Percentiles rank a stretch among this genome's conserved stretches.
Evolutionary conservation across 1,140 invertebrate genomes (phyloP).

Genomic region (Himalopsyche phryganea): DNA sequence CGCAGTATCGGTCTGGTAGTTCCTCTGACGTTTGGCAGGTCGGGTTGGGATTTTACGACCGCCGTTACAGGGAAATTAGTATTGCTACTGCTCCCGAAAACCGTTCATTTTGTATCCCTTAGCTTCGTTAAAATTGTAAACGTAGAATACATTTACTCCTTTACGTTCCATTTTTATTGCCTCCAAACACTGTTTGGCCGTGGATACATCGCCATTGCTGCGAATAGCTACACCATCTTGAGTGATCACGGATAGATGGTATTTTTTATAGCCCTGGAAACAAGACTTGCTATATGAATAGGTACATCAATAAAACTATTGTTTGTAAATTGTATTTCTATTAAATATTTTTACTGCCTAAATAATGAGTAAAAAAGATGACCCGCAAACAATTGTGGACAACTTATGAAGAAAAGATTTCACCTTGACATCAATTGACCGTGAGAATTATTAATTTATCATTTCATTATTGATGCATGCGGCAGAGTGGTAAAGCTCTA

Average conservation of each 20-base stretch:
- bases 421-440: too few species aligned
- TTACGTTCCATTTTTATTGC: slow-evolving; percentile 32
- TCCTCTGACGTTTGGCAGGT: background rate
- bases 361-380: too few species aligned
- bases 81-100: slow-evolving; percentile 22
- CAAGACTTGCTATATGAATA: too few species aligned
- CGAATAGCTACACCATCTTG: slow-evolving; percentile 9
- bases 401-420: too few species aligned
- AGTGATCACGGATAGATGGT: slow-evolving; percentile 7
- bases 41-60: slow-evolving; percentile 20
- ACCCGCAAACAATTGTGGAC: too few species aligned
- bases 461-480: too few species aligned
- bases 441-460: too few species aligned
- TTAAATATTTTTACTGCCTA: too few species aligned
- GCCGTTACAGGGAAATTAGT: slow-evolving; percentile 30
- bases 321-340: too few species aligned
- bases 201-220: background rate
- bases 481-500: too few species aligned
- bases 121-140: slow-evolving; percentile 32
- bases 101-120: slow-evolving; percentile 24
- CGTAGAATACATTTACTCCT: slow-evolving; percentile 26
- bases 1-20: background rate
- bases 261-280: too few species aligned
- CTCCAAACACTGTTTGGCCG: slow-evolving; percentile 12
- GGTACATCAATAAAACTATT: too few species aligned